Evolutionary conservation across 2,113 vertebrate genomes (phyloP), one percentile per base, ranked within the genome.

Genomic region (Halcyon senegalensis): DNA sequence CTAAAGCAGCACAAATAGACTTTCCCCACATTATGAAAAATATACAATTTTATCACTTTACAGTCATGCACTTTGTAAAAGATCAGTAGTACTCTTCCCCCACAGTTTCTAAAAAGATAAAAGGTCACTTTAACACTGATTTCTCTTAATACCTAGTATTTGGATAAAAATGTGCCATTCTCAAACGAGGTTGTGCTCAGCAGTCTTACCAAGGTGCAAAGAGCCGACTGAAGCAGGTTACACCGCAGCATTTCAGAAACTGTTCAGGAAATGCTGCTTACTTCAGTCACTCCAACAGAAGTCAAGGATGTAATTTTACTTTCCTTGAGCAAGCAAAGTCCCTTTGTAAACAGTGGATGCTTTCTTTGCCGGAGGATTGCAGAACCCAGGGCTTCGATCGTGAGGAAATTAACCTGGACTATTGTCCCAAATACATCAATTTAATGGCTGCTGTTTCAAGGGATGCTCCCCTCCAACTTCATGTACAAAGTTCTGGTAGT

Each of bases 101-200:
- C 94, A 60, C 91, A 67, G 95, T 96, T 96, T 97, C 95, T 98
- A 97, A 96, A 98, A 97, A 98, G 96, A 96, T 96, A 96, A 98
- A 98, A 98, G 98, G 98, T 98, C 98, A 98, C 98, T 98, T 98
- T 96, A 98, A 98, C 97, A 98, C 98, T 97, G 96, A 95, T 95
- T 94, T 96, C 30, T 51, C 93, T 86, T 92, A 67, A 90, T 96
- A 94, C 83, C 97, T 94, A 93, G 87, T 92, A 95, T 97, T 91
- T 96, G 97, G 97, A 91, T 97, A 97, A 95, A 96, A 97, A 96
- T 89, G 86, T 96, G 96, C 97, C 90, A 19, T 87, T 97, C 84
- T 95, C 46, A 53, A 90, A 94, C 94, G 87, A 89, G 83, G 85
- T 89, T 97, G 96, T 97, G 96, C 97, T 98, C 94, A 86, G 95